Base-by-base conservation (phyloP, 1,140 invertebrate species). In the Aphidius ervi region DNA sequence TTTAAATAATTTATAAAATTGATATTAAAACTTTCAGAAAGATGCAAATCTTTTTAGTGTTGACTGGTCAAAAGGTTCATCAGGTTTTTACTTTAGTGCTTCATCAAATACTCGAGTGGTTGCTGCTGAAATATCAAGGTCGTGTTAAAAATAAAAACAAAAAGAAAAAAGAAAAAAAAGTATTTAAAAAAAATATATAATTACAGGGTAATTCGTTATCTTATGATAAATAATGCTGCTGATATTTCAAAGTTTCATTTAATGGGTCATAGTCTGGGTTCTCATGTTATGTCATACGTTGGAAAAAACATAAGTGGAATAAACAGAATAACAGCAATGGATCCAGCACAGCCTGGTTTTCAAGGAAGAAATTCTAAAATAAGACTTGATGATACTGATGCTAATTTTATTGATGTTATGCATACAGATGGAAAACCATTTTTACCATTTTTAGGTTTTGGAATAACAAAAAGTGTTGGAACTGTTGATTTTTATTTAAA, bases 291-390 rank as follows among this genome's bases (percentile, higher is more conserved):
- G 58, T 66, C 70, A 4, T 80, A 80, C 59, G 67, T 72, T 45
- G 76, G 68, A 45, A 77, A 78, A 68, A 67, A 61, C 40, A 65
- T 75, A 8, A 57, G 66, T 0, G 70, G 72, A 46, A 65, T 78
- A 9, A 67, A 63, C 41, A 65, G 74, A 54, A 67, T 80, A 6
- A 75, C 53, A 81, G 81, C 74, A 55, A 66, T 82, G 56, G 82
- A 83, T 70, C 77, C 82, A 16, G 82, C 82, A 9, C 73, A 76
- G 57, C 80, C 79, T 47, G 70, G 71, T 37, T 83, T 82, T 65
- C 79, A 82, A 68, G 70, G 72, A 7, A 68, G 65, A 54, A 67
- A 74, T 60, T 62, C 70, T 39, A 37, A 63, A 54, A 73, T 77
- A 1, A 69, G 79, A 45, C 64, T 83, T 40, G 64, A 73, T 61